phyloP scores from a whole-genome alignment of 2,797 vertebrate genomes.

The Gymnocypris eckloni region DNA sequence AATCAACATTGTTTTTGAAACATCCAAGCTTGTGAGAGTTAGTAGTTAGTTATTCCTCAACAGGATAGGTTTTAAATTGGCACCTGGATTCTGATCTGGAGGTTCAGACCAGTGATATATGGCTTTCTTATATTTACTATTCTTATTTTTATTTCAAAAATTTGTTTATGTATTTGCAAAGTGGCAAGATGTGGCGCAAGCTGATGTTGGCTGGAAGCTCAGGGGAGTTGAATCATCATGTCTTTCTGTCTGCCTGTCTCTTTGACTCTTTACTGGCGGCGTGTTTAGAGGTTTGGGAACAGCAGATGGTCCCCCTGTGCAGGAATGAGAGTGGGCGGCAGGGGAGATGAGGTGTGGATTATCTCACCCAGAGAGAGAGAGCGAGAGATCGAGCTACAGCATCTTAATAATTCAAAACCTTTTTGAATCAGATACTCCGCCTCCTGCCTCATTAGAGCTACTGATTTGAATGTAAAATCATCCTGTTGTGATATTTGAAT shows the following conservation, averaged over 20 bases:
- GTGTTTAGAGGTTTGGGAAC: slow-evolving; percentile 38
- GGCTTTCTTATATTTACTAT: slow-evolving; percentile 2
- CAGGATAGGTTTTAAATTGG: background rate
- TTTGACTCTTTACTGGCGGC: slow-evolving; percentile 10
- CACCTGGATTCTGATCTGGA: background rate
- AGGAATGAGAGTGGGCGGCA: slow-evolving; percentile 32
- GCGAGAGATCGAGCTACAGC: background rate
- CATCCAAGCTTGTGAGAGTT: background rate
- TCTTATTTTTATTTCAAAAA: background rate
- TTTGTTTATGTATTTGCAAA: slow-evolving; percentile 7
- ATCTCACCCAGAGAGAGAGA: slow-evolving; percentile 11
- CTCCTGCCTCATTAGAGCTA: background rate
- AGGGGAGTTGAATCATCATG: slow-evolving; percentile 33
- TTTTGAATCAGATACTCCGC: background rate
- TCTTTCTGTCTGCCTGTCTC: slow-evolving; percentile 25
- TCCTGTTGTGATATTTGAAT: background rate
- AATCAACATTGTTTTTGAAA: background rate
- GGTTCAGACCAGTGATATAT: background rate
- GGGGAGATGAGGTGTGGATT: slow-evolving; percentile 45
- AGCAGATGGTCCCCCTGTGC: slow-evolving; percentile 38
- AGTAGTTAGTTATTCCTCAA: background rate
- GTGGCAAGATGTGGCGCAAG: background rate
- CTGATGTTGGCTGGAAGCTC: slow-evolving; percentile 7
- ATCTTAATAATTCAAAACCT: background rate
- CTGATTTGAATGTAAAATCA: background rate